These are phyloP conservation scores for Euzophera pinguis DNA, from an alignment of 2,888 invertebrate species.

Conservation along the genomic window DNA sequence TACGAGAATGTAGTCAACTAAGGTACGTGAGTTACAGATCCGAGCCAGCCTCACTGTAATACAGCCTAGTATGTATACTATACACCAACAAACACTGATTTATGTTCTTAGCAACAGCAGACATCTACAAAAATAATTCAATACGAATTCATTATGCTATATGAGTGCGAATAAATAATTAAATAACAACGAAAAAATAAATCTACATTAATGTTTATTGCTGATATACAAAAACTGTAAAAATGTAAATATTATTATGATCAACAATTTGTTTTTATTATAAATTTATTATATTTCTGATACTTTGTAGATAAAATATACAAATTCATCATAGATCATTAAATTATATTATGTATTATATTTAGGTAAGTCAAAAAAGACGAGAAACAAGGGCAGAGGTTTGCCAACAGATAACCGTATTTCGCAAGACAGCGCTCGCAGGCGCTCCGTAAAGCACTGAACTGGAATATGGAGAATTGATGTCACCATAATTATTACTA, in stretches of 20 bases:
- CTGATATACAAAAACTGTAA: conserved; percentile 29
- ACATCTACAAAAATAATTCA: conserved; percentile 9
- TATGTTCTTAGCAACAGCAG: conserved; percentile 1
- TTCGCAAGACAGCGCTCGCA: not conserved
- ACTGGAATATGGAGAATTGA: not conserved
- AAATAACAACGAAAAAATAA: conserved; percentile 22
- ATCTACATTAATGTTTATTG: conserved; percentile 19
- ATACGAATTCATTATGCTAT: conserved; percentile 10
- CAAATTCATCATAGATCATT: conserved; percentile 11
- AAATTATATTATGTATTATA: conserved; percentile 12
- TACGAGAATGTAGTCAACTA: conserved; percentile 22
- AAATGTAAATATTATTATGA: conserved; percentile 24
- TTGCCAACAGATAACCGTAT: conserved; percentile 6
- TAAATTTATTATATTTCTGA: conserved; percentile 16
- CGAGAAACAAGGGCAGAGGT: conserved; percentile 2
- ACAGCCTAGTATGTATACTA: conserved; percentile 4
- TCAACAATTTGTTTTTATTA: conserved; percentile 25
- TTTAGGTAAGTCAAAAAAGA: not conserved
- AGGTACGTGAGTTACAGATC: conserved; percentile 2
- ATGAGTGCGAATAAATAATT: conserved; percentile 22
- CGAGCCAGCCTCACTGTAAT: conserved; percentile 2
- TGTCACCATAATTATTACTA: conserved; percentile 3
- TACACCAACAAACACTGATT: conserved; percentile 8
- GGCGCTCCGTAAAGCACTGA: not conserved
- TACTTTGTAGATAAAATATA: conserved; percentile 14